phyloP scores from a whole-genome alignment of 2,113 vertebrate species.

The Eolophus roseicapilla region DNA sequence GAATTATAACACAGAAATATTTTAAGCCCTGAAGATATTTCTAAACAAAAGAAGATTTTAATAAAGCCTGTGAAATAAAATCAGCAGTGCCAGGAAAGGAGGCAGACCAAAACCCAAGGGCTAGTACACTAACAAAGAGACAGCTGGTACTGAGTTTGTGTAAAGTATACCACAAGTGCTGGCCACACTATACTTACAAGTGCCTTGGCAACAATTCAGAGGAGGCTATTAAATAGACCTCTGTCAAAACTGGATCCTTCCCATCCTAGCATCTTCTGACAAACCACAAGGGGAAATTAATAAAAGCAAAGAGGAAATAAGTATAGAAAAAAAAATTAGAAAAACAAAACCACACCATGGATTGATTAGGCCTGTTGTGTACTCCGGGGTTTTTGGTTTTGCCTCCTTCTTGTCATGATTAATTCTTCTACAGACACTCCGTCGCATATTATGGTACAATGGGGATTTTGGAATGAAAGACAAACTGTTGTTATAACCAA shows the following conservation, averaged over 20 bases:
- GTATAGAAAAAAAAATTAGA: not conserved
- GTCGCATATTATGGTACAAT: not conserved
- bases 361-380: not conserved
- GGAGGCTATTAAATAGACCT: not conserved
- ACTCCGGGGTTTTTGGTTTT: not conserved
- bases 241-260: not conserved
- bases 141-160: not conserved
- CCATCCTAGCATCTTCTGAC: not conserved
- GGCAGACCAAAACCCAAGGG: not conserved
- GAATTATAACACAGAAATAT: not conserved
- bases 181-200: not conserved
- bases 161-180: not conserved
- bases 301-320: not conserved
- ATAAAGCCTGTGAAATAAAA: not conserved
- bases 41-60: not conserved
- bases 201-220: not conserved
- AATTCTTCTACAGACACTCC: not conserved
- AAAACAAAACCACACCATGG: not conserved
- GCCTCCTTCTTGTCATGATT: not conserved
- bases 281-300: not conserved
- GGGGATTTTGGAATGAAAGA: not conserved
- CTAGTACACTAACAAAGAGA: not conserved
- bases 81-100: not conserved
- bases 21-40: not conserved
- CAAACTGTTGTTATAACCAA: slow-evolving; percentile 5